phyloP scores from a whole-genome alignment of 2,888 invertebrate genomes.

The Cataglyphis cursor region DNA sequence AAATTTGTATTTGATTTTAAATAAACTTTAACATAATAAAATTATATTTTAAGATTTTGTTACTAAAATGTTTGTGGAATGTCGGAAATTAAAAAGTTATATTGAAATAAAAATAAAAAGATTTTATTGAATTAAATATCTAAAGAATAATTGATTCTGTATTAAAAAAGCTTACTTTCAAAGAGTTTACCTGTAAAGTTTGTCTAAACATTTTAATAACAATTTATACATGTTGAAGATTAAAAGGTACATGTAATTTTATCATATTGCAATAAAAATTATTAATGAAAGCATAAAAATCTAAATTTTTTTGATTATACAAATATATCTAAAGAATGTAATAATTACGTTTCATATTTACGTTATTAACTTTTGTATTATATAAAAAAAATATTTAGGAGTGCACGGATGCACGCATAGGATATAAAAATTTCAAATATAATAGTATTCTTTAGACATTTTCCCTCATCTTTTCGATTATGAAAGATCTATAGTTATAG shows the following conservation, averaged over 20 bases:
- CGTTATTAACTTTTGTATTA: neutral
- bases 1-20: neutral
- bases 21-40: neutral
- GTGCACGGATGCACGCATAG: neutral
- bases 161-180: neutral
- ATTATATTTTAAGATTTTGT: neutral
- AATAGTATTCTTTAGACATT: constrained; percentile 6
- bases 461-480: constrained; percentile 18
- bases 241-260: neutral
- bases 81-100: neutral
- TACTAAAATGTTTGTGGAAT: neutral
- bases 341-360: neutral
- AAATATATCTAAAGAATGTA: neutral
- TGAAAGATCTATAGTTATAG: constrained; percentile 33
- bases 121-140: neutral
- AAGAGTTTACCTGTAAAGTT: neutral
- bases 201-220: neutral
- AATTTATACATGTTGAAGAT: neutral
- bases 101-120: neutral
- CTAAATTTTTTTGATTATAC: neutral
- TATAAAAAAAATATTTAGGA: constrained; percentile 16
- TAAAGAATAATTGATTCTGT: neutral
- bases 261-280: neutral
- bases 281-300: neutral
- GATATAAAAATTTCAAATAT: neutral